Evolutionary conservation across 2,113 vertebrate genomes (phyloP), one percentile per base, ranked within the genome.

Genomic region (Syngnathus typhle): DNA sequence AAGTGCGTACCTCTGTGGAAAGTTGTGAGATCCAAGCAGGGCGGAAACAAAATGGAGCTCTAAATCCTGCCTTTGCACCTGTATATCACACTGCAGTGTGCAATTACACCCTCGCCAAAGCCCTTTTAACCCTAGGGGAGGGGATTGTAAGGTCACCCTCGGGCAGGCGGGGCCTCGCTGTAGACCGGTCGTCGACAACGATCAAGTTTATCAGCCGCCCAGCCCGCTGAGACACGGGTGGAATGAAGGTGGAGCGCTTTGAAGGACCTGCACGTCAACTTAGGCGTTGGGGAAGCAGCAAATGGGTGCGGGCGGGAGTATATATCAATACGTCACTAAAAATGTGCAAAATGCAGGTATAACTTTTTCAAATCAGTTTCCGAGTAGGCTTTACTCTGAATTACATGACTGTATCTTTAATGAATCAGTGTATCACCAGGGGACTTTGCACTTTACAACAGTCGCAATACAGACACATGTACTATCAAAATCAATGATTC

Each of bases 141-240:
- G 91, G 87, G 90, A 91, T 72, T 78, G 80, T 86, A 88, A 87
- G 91, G 90, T 82, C 90, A 88, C 89, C 90, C 90, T 16, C 72
- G 84, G 87, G 27, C 27, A 36, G 95, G 95, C 90, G 95, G 93
- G 92, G 91, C 92, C 83, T 89, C 75, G 43, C 37, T 87, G 84
- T 52, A 2, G 49, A 3, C 49, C 21, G 1, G 49, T 10, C 19
- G 49, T 21, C 19, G 19, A 21, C 19, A 4, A 3, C 3, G 9
- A 60, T 36, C 58, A 18, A 39, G 58, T 60, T 39, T 60, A n/a
- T 60, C 58, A 18, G 32, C 58, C 18, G 16, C 36, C 58, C 1
- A 36, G 27, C 23, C 54, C 9, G 18, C 15, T 12, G 37, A 60
- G 60, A 41, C 58, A 9, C 36, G 36, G 19, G 9, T 27, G 60